These are phyloP conservation scores for Sturmia bella DNA, from an alignment of 2,888 invertebrate genomes.

Conservation along the genomic window DNA sequence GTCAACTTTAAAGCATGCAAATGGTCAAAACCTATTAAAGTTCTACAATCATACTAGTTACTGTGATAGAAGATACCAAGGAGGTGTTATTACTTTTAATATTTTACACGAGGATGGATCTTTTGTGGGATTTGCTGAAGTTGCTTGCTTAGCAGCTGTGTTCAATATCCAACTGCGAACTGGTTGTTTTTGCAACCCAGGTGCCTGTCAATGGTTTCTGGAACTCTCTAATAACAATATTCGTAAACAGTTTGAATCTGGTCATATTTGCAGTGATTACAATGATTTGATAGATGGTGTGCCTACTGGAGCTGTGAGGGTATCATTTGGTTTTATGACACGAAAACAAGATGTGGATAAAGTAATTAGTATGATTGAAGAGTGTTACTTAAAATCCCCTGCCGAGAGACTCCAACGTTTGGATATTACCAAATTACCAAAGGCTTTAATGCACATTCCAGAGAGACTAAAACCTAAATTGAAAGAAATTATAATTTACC, in stretches of 20 bases:
- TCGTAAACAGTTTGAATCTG: conserved; percentile 90
- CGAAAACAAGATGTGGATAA: conserved; percentile 87
- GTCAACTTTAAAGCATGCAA: conserved; percentile 86
- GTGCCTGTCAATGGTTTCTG: conserved; percentile 93
- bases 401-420: conserved; percentile 74
- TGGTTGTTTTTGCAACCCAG: conserved; percentile 98
- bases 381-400: conserved; percentile 85
- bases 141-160: conserved; percentile 93
- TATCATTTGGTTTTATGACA: conserved; percentile 96
- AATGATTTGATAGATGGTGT: conserved; percentile 91
- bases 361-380: conserved; percentile 88
- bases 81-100: conserved; percentile 95
- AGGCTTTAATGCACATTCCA: conserved; percentile 74
- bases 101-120: conserved; percentile 88
- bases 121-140: conserved; percentile 95
- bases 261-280: conserved; percentile 95
- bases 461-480: conserved; percentile 75
- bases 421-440: conserved; percentile 73
- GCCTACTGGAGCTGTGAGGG: conserved; percentile 95
- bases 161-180: conserved; percentile 93
- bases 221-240: conserved; percentile 87
- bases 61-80: conserved; percentile 86
- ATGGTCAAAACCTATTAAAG: conserved; percentile 86
- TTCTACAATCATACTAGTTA: conserved; percentile 90
- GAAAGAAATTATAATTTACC: conserved; percentile 87